Base-by-base conservation (phyloP, 2,113 vertebrate species). In the Procavia capensis region DNA sequence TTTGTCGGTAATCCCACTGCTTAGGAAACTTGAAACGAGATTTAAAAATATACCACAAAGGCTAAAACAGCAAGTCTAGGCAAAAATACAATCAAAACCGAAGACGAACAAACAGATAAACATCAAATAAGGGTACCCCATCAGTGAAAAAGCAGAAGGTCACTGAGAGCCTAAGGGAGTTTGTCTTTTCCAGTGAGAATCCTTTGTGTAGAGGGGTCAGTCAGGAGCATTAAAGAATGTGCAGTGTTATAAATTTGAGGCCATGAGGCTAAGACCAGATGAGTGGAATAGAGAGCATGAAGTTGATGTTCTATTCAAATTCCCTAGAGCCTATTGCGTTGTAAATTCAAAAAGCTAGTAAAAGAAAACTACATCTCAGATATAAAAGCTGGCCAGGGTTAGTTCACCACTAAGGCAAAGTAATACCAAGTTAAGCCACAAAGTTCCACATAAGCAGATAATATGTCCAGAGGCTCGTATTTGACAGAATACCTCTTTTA, bases 41-140 rank as follows among this genome's bases (percentile, higher is more conserved):
- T 70, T 74, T 92, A 19, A 96, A 81, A 93, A 88, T 96, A 95
- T 85, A 93, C 97, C 96, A 92, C 92, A 97, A 97, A 97, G 87
- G 84, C 95, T 88, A 86, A 93, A 96, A 96, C 92, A 97, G 96
- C 98, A 97, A 98, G 87, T 86, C 81, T 96, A 96, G 97, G 96
- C 97, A 97, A 95, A 97, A 97, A 96, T 61, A 68, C 97, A 98
- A 97, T 98, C 97, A 97, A 98, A 98, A 98, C 96, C 97, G 96
- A 98, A 98, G 97, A 91, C 86, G 34, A 72, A 84, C 91, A 95
- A 92, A 87, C 47, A 91, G 95, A 97, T 50, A 93, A 96, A 89
- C 97, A 97, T 97, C 96, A 94, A 90, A 89, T 95, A 47, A 95
- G 94, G 83, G 94, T 85, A 91, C 96, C 97, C 91, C 96, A 94